Base-by-base conservation (phyloP, 2,888 invertebrate species). In the Vesta saturnalis region DNA sequence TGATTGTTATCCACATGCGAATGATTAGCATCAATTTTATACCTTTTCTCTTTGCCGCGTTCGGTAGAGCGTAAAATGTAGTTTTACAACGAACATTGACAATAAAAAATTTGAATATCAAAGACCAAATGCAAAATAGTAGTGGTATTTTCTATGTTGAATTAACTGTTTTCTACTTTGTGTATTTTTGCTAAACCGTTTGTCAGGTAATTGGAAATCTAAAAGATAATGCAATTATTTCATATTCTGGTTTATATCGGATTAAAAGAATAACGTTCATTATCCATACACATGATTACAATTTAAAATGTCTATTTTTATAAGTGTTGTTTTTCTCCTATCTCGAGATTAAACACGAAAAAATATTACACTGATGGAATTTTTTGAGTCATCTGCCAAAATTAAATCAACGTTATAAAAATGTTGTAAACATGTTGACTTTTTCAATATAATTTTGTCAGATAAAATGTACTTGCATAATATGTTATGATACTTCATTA, bases 351-450 rank as follows among this genome's bases (percentile, higher is more conserved):
- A 49, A 18, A 15, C 14, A 15, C 49, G 8, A 49, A 49, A n/a
- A 49, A 49, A 49, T 49, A 49, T 49, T 46, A n/a, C 15, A 8
- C 21, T 43, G 10, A 52, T 52, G 52, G 52, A 52, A 52, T 52
- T 52, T n/a, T 52, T 47, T 47, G 47, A 56, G 23, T 56, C 55
- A 56, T 56, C 16, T 23, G 30, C 23, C 57, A 35, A 57, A 54
- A 57, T 57, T 52, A 52, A 21, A 52, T 21, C 19, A n/a, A 19
- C 21, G 19, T 57, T 39, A 39, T 39, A 57, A 35, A n/a, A 39
- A 39, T 12, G 16, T 15, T 1, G 57, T 57, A 57, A 57, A 57
- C 57, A 57, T 57, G 57, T 57, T 57, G 57, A 52, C n/a, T 52
- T 56, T 22, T 49, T 18, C 15, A 49, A 4, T 5, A 15, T 1